A percentile compares a stretch with the other conserved stretches of the same genome.
These are phyloP conservation scores for Anoplius nigerrimus DNA, from an alignment of 2,888 invertebrate species.

Conservation along the genomic window DNA sequence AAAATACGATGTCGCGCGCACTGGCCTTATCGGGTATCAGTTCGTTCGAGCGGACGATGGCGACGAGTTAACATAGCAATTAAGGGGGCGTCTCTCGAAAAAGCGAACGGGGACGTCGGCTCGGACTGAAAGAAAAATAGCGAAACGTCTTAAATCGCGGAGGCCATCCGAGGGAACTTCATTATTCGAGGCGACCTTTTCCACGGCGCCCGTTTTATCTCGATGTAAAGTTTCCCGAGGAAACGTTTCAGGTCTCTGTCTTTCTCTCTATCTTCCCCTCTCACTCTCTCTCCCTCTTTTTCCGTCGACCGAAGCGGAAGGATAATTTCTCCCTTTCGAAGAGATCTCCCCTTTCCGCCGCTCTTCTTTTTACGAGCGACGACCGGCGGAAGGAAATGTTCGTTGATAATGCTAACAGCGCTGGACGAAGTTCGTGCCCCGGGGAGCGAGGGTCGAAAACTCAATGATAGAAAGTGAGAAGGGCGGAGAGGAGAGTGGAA, in stretches of 20 bases:
- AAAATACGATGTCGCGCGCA: no score
- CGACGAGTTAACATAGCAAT: no score
- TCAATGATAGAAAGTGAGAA: constrained; percentile 26
- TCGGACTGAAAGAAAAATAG: no score
- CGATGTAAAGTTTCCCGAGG: background rate
- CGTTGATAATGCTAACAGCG: constrained; percentile 47
- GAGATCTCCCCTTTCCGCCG: background rate
- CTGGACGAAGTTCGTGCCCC: background rate
- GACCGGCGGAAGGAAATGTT: constrained; percentile 36
- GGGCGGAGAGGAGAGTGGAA: constrained; percentile 11
- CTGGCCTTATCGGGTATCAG: no score
- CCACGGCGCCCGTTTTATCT: constrained; percentile 25
- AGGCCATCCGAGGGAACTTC: background rate
- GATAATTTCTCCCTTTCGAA: constrained; percentile 40
- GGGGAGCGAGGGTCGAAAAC: background rate
- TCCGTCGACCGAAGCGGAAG: constrained; percentile 28
- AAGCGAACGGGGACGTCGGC: no score
- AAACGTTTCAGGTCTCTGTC: constrained; percentile 15
- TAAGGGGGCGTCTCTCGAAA: no score
- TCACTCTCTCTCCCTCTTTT: constrained; percentile 19
- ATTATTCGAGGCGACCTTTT: constrained; percentile 7
- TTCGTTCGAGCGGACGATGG: no score
- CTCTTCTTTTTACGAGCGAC: constrained; percentile 24
- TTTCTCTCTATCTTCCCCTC: constrained; percentile 5
- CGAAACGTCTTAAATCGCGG: no score